Percentiles rank a stretch among this genome's conserved stretches.
These are phyloP conservation scores for Sicus ferrugineus DNA, from an alignment of 2,888 invertebrate species.

Conservation along the genomic window DNA sequence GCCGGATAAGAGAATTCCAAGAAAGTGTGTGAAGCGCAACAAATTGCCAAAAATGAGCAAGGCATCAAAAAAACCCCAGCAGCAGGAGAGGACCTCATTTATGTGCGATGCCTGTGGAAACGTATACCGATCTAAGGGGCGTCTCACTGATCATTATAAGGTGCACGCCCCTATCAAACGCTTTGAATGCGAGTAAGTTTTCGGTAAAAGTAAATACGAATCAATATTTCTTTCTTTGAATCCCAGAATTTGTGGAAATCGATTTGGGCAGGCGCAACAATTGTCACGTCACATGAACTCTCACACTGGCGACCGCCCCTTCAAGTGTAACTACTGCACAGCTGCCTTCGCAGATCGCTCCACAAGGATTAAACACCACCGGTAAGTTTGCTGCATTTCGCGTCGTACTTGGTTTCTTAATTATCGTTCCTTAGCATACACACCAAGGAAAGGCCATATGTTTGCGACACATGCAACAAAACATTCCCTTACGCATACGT, in stretches of 20 bases:
- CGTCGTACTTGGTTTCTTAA: neutral
- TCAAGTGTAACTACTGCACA: slow-evolving; percentile 61
- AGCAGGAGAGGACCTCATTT: slow-evolving; percentile 51
- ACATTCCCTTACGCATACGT: slow-evolving; percentile 61
- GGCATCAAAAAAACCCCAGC: slow-evolving; percentile 34
- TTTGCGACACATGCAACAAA: slow-evolving; percentile 60
- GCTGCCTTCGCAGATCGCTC: slow-evolving; percentile 64
- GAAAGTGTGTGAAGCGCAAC: slow-evolving; percentile 10
- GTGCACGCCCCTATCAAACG: slow-evolving; percentile 61
- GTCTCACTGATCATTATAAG: slow-evolving; percentile 62
- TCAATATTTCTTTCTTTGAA: too few relatives aligned
- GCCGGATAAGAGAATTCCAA: slow-evolving; percentile 36
- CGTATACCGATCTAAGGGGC: slow-evolving; percentile 60
- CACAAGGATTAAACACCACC: slow-evolving; percentile 63
- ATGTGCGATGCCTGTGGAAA: slow-evolving; percentile 64
- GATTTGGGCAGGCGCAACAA: slow-evolving; percentile 62
- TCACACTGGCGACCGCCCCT: slow-evolving; percentile 63
- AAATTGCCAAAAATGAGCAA: slow-evolving; percentile 29
- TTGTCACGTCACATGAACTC: slow-evolving; percentile 64
- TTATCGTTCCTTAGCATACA: slow-evolving; percentile 51
- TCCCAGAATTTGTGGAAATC: slow-evolving; percentile 62
- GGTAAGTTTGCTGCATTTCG: slow-evolving; percentile 45
- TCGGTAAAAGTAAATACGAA: too few relatives aligned
- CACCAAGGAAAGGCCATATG: slow-evolving; percentile 61
- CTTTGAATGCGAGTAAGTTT: slow-evolving; percentile 62